These are phyloP conservation scores for Toxonevra muliebris DNA, from an alignment of 2,888 invertebrate species.

Conservation along the genomic window DNA sequence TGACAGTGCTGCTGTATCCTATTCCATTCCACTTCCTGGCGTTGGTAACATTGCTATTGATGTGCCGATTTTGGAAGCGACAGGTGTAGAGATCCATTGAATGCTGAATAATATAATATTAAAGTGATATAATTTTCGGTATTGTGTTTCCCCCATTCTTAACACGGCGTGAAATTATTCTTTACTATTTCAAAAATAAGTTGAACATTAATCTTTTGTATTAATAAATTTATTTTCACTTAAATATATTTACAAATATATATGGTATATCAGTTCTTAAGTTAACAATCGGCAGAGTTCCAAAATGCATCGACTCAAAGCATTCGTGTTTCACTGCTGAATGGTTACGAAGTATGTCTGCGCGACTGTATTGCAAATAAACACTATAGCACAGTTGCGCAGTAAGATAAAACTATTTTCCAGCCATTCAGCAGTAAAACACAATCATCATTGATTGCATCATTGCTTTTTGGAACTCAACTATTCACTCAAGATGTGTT, in stretches of 20 bases:
- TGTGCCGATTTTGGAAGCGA: slow-evolving; percentile 51
- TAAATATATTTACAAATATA: no score
- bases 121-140: no score
- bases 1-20: slow-evolving; percentile 52
- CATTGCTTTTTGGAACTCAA: background rate
- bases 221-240: no score
- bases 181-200: background rate
- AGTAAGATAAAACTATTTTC: background rate
- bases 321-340: no score
- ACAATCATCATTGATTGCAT: no score
- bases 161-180: background rate
- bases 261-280: no score
- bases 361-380: background rate
- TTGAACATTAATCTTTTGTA: background rate
- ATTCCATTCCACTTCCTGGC: slow-evolving; percentile 59
- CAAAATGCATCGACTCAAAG: no score
- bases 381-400: no score
- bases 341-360: no score
- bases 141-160: no score
- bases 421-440: background rate
- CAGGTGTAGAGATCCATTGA: slow-evolving; percentile 14
- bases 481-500: background rate
- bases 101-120: background rate
- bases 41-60: slow-evolving; percentile 58
- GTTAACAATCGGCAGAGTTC: no score